Evolutionary conservation across 2,888 invertebrate species (phyloP).

Genomic region (Pterostichus madidus): DNA sequence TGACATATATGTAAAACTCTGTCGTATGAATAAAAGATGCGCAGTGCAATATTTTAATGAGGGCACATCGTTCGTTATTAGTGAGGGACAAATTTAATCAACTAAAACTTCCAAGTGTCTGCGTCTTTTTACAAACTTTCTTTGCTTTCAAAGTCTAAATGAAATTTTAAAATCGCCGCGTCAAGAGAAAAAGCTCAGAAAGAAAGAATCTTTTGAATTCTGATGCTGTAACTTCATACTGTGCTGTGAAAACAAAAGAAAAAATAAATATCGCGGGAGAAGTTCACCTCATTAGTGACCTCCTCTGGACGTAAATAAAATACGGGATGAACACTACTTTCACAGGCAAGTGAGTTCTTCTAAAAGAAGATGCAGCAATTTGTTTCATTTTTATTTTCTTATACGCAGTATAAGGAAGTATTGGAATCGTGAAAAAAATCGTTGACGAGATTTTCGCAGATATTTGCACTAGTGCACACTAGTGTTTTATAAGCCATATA

Average conservation of each 20-base stretch:
- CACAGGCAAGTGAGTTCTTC: no score
- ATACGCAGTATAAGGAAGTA: no score
- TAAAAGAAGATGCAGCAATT: no score
- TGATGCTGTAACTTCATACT: not conserved
- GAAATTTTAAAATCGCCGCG: conserved; percentile 7
- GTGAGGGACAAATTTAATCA: not conserved
- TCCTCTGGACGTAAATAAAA: not conserved
- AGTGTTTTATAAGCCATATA: no score
- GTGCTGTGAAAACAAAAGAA: not conserved
- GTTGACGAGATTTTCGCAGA: no score
- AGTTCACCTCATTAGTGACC: conserved; percentile 1
- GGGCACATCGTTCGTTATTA: conserved; percentile 5
- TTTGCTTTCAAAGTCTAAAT: conserved; percentile 7
- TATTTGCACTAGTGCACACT: no score
- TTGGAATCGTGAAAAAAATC: no score
- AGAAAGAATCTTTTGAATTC: not conserved
- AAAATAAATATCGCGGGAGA: not conserved
- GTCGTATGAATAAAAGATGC: conserved; percentile 8
- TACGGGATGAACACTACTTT: not conserved
- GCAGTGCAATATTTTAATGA: not conserved
- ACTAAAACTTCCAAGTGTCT: not conserved
- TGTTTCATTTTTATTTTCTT: no score
- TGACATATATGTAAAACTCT: not conserved
- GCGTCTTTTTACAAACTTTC: not conserved
- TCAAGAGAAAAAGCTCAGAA: not conserved